phyloP scores from a whole-genome alignment of 2,888 invertebrate species.

The Lordiphosa andalusiaca region DNA sequence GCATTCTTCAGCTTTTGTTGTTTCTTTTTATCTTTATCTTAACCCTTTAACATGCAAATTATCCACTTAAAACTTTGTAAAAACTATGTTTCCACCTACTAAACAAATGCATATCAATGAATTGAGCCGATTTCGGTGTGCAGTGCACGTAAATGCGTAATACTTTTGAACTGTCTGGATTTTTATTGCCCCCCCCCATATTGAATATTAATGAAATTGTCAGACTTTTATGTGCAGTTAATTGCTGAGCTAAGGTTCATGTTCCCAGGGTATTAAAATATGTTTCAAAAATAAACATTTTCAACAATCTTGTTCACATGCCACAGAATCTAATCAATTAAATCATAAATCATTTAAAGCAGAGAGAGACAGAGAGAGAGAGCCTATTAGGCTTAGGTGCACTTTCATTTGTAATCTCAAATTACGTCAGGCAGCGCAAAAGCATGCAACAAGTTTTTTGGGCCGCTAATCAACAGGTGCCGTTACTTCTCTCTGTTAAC shows the following conservation, averaged over 20 bases:
- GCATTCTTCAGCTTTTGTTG: too few species aligned
- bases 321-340: conserved; percentile 4
- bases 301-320: conserved; percentile 9
- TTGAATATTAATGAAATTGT: conserved; percentile 45
- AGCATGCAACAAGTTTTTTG: conserved; percentile 63
- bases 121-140: conserved; percentile 25
- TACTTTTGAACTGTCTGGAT: not conserved
- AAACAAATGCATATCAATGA: conserved; percentile 47
- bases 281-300: conserved; percentile 14
- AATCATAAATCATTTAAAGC: conserved; percentile 24
- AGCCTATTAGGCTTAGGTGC: conserved; percentile 21
- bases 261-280: not conserved
- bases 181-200: conserved; percentile 5
- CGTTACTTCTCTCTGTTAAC: conserved; percentile 17
- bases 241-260: conserved; percentile 31
- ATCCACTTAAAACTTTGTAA: conserved; percentile 10
- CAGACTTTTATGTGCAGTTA: conserved; percentile 41
- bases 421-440: conserved; percentile 9
- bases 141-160: conserved; percentile 46
- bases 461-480: conserved; percentile 60
- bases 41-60: conserved; percentile 15
- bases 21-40: not conserved
- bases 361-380: not conserved
- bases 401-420: conserved; percentile 12
- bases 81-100: not conserved